Evolutionary conservation across 1,140 invertebrate species (phyloP).

Genomic region (Aricia agestis): DNA sequence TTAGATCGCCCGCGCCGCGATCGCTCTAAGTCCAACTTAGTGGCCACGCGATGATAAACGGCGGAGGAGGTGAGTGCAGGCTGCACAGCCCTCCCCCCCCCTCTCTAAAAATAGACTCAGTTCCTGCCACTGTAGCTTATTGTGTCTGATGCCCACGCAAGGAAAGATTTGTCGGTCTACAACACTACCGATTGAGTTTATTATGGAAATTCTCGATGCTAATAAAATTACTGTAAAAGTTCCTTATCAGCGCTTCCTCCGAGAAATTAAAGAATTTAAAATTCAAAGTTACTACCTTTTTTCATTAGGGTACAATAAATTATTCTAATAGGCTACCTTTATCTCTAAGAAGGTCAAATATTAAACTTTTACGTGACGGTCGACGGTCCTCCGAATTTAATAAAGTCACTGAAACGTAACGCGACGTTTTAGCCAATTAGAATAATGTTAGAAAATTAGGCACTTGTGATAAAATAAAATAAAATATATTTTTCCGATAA

Average conservation of each 20-base stretch:
- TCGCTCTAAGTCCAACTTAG: too few species aligned
- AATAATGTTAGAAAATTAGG: background rate
- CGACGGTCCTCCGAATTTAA: background rate
- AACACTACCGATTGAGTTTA: background rate
- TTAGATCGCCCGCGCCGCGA: too few species aligned
- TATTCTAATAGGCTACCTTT: background rate
- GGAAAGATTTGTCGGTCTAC: background rate
- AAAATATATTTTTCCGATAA: too few species aligned
- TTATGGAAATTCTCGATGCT: background rate
- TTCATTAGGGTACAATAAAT: constrained; percentile 4
- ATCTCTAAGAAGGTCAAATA: background rate
- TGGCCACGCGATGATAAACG: too few species aligned
- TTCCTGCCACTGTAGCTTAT: background rate
- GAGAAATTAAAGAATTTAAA: background rate
- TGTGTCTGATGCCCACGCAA: background rate
- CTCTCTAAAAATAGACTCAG: constrained; percentile 8
- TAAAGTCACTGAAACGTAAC: background rate
- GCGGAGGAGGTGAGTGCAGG: background rate
- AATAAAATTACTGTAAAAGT: background rate
- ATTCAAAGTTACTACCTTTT: constrained; percentile 2
- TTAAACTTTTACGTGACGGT: constrained; percentile 7
- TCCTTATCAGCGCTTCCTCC: too few species aligned
- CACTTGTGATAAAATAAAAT: background rate
- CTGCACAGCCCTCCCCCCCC: background rate
- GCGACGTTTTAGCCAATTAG: background rate